Base-by-base conservation (phyloP, 2,888 invertebrate genomes). In the Nymphalis polychloros region DNA sequence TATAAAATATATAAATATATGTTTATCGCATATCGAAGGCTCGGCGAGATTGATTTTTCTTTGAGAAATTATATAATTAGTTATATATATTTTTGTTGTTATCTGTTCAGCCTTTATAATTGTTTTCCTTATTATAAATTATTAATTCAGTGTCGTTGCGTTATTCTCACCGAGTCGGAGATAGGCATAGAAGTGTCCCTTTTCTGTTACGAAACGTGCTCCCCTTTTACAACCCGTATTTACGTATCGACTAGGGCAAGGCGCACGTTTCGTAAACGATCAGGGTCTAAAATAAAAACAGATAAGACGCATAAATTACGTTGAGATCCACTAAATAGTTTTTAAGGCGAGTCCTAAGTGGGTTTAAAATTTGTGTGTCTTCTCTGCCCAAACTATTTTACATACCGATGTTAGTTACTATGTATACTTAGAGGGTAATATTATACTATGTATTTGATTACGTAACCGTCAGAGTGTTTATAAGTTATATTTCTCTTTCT, bases 401-500 rank as follows among this genome's bases (percentile, higher is more conserved):
- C 89, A 91, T 90, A 91, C 91, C 85, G 88, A 91, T 87, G 89
- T 90, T 90, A 92, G 91, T 87, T 86, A 87, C 82, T 86, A 85
- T 86, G 86, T 78, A 70, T 68, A 67, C 66, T 82, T 86, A 89
- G 84, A 81, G 74, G 78, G 81, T 87, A 84, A 85, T 84, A 83
- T 79, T 85, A 83, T 87, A 84, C 83, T 85, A 85, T 76, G 69
- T 73, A 72, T 86, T 90, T 85, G 78, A 81, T 88, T 87, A 88
- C 84, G 86, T 88, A 88, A 87, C 78, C 75, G 78, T 80, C 81
- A 77, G 79, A 72, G 75, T 79, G 77, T 76, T 31, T 78, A 76
- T 77, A 76, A 76, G 68, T 82, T 79, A 81, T 83, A 78, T 82
- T 84, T 82, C 79, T 80, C 82, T 83, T 85, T 84, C 79, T 81